A percentile compares a stretch with the other conserved stretches of the same genome.
Conservation (phyloP, 2,113 vertebrate genomes). For the Notothenia coriiceps region DNA sequence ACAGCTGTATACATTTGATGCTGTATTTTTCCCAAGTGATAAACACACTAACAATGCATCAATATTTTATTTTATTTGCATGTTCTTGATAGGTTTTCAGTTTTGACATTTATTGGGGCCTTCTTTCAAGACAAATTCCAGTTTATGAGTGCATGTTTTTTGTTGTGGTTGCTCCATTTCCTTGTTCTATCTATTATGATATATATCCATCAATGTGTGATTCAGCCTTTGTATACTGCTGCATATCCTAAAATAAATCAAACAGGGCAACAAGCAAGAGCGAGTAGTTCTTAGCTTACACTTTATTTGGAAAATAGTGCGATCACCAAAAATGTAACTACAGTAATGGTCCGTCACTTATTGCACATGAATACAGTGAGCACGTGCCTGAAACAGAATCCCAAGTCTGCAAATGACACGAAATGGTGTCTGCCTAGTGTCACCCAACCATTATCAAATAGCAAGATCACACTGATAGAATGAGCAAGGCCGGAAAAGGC, state of each 20-base stretch:
- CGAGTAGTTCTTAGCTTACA: too few relatives aligned
- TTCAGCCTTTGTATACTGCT: not conserved
- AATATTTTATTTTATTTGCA: not conserved
- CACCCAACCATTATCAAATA: constrained; percentile 42
- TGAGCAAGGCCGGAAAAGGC: constrained; percentile 44
- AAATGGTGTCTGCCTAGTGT: constrained; percentile 53
- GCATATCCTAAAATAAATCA: not conserved
- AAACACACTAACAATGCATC: not conserved
- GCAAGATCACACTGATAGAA: constrained; percentile 60
- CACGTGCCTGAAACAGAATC: not conserved
- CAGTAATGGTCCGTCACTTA: too few relatives aligned
- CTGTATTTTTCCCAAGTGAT: not conserved
- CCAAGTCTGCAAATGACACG: constrained; percentile 34
- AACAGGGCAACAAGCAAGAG: too few relatives aligned
- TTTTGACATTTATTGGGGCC: not conserved
- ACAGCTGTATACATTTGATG: not conserved
- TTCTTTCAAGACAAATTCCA: not conserved
- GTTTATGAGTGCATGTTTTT: not conserved
- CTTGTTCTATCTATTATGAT: not conserved
- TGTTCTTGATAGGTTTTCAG: too few relatives aligned
- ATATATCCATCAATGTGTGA: not conserved
- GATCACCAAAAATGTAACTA: too few relatives aligned
- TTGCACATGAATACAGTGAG: too few relatives aligned
- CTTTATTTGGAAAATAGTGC: too few relatives aligned
- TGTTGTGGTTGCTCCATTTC: not conserved